Conservation (phyloP, 2,113 vertebrate species). For the Hippocampus abdominalis region DNA sequence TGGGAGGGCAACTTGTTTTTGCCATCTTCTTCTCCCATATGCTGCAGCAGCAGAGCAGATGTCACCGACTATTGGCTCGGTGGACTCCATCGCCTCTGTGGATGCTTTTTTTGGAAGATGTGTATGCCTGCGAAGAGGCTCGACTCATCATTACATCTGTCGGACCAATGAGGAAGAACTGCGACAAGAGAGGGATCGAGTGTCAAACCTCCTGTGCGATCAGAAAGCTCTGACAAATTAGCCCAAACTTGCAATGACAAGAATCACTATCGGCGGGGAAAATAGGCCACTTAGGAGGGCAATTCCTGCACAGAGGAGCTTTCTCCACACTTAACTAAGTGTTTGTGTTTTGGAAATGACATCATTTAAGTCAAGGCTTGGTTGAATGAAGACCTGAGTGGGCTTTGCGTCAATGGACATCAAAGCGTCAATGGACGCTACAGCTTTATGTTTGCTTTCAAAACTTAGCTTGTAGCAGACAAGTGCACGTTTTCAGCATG, state of each 20-base stretch:
- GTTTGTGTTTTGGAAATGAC: constrained; percentile 40
- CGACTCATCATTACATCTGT: constrained; percentile 29
- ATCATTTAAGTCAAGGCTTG: constrained; percentile 44
- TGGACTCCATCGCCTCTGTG: constrained; percentile 28
- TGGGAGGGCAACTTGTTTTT: constrained; percentile 52
- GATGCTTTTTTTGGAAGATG: constrained; percentile 31
- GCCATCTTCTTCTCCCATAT: constrained; percentile 54
- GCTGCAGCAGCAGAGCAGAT: constrained; percentile 55
- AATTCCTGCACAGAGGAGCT: constrained; percentile 22
- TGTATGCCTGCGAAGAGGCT: constrained; percentile 32
- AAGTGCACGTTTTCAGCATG: too few species aligned
- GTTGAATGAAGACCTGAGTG: constrained; percentile 42
- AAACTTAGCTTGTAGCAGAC: too few species aligned
- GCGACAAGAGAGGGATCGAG: constrained; percentile 19
- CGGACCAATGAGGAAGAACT: constrained; percentile 25
- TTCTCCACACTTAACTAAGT: constrained; percentile 51
- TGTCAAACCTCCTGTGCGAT: constrained; percentile 37
- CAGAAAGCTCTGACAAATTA: constrained; percentile 33
- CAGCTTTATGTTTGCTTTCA: too few species aligned
- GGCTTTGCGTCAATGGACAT: too few species aligned
- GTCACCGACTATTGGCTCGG: constrained; percentile 46
- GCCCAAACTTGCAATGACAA: constrained; percentile 25
- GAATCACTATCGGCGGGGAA: constrained; percentile 9
- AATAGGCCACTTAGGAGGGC: constrained; percentile 25
- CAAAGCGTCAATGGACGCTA: too few species aligned